Base-by-base conservation (phyloP, 2,113 vertebrate species). In the Lepus europaeus region DNA sequence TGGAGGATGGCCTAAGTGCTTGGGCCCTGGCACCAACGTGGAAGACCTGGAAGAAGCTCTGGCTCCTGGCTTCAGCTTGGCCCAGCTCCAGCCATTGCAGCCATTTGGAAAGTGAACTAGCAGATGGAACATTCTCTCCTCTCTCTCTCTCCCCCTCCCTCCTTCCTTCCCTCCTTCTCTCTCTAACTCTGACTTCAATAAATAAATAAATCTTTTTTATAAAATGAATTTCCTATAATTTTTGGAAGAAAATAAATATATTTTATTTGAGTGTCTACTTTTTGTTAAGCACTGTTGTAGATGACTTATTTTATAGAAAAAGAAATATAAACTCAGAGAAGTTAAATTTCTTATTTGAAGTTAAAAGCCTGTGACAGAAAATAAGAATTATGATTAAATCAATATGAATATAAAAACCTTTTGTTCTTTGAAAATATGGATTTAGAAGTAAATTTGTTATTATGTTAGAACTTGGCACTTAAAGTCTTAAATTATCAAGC, bases 321-420 rank as follows among this genome's bases (percentile, higher is more conserved):
- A 9, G 23, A 89, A 95, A 83, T 13, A 73, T 9, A 89, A 73
- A 39, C 0, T 49, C 39, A 87, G 31, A 88, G 11, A 69, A 13
- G 23, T 49, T 89, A 73, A 73, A 2, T 66, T 78, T 68, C 12
- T 61, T 89, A 9, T 6, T 33, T 76, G 39, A 74, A 92, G 20
- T 90, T 80, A 79, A 45, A 87, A 90, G 6, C 72, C 64, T 78
- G 8, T 33, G 49, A 1, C 36, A 95, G 69, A 80, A 83, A 79
- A 6, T 9, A 96, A 93, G 20, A 93, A 89, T 83, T 91, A 66
- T 59, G 78, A 10, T 63, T 22, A 86, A 45, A 56, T 56, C 16
- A 76, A 93, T 70, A 1, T 51, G 36, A 88, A 69, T 76, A 39
- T 74, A 77, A 82, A 91, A 95, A 78, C 3, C 5, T 76, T 6